Conservation (phyloP, 2,888 invertebrate genomes). For the Argyra leucocephala region DNA sequence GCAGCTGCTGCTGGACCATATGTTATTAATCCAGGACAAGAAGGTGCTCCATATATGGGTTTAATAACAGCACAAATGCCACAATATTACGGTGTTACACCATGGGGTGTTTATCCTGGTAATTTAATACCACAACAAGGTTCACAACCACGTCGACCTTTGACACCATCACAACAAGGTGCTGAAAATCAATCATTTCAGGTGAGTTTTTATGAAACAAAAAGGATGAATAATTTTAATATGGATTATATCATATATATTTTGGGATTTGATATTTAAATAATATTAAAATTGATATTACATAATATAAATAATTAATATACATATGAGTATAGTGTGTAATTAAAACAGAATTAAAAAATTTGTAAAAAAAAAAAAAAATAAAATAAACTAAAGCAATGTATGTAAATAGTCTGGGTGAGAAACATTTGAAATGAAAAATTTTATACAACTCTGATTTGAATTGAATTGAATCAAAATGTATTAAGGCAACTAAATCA, state of each 20-base stretch:
- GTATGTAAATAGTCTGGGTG: no score
- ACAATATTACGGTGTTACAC: slow-evolving; percentile 85
- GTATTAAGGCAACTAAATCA: no score
- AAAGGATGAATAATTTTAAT: no score
- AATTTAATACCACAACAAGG: slow-evolving; percentile 60
- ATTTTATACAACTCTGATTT: no score
- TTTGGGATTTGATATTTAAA: no score
- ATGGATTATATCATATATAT: no score
- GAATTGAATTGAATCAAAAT: no score
- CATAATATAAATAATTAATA: background rate
- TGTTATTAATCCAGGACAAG: slow-evolving; percentile 73
- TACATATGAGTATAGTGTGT: background rate
- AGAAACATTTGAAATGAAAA: no score
- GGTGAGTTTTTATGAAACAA: slow-evolving; percentile 37
- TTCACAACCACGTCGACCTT: slow-evolving; percentile 63
- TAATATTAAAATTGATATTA: background rate
- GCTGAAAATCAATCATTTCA: slow-evolving; percentile 44
- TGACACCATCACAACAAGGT: slow-evolving; percentile 65
- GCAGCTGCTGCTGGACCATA: slow-evolving; percentile 71
- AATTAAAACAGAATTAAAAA: no score
- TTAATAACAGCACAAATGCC: slow-evolving; percentile 75
- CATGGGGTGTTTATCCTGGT: slow-evolving; percentile 87
- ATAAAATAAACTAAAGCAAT: no score
- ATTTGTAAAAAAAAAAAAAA: no score
- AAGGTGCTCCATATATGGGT: slow-evolving; percentile 69